Conservation (phyloP, 2,113 vertebrate genomes). For the Jacana jacana region DNA sequence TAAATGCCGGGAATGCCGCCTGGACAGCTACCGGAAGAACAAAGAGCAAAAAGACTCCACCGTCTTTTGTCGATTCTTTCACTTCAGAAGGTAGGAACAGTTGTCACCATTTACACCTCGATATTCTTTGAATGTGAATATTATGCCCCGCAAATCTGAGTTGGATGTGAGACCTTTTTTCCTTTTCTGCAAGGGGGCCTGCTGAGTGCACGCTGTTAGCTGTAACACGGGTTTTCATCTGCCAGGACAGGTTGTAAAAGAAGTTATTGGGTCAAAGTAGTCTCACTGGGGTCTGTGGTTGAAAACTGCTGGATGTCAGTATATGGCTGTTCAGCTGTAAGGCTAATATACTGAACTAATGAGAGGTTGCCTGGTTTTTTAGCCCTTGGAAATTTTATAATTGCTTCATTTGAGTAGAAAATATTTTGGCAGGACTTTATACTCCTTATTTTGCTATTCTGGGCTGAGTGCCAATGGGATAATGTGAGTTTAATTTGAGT, state of each 20-base stretch:
- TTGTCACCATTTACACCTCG: rapidly evolving
- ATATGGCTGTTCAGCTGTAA: neutral
- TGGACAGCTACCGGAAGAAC: slow-evolving; percentile 79
- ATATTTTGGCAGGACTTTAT: neutral
- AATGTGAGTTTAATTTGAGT: neutral
- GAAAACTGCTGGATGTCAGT: neutral
- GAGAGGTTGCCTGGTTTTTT: neutral
- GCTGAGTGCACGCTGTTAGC: neutral
- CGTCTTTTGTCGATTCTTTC: slow-evolving; percentile 83
- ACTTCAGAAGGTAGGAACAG: slow-evolving; percentile 74
- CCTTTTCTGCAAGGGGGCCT: neutral
- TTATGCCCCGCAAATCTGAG: rapidly evolving
- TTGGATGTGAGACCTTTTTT: neutral
- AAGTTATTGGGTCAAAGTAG: neutral
- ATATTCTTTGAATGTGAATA: neutral
- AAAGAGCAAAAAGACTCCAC: slow-evolving; percentile 78
- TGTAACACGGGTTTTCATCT: neutral
- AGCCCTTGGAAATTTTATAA: neutral
- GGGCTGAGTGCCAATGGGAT: neutral
- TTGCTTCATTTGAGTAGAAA: neutral
- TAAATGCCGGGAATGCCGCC: slow-evolving; percentile 79
- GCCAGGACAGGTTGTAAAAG: neutral
- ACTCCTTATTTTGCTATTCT: neutral
- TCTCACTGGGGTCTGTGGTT: neutral
- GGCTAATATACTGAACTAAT: neutral